phyloP scores from a whole-genome alignment of 2,113 vertebrate genomes.

The Podarcis cretensis region DNA sequence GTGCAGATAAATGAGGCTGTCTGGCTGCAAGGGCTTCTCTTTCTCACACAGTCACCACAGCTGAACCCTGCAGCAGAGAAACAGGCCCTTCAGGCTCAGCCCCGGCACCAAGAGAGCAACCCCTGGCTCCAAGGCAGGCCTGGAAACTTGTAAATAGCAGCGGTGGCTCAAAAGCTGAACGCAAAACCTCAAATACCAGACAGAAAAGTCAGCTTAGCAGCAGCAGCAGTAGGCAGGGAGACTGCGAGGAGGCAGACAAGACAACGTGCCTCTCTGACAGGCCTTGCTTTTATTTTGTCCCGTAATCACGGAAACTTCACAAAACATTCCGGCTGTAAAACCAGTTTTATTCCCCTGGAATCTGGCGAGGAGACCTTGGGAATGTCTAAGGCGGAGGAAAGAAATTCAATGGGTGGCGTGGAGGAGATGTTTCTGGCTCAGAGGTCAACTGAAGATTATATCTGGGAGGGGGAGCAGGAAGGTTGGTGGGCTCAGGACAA shows the following conservation, averaged over 20 bases:
- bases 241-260: neutral
- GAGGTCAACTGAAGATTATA: neutral
- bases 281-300: neutral
- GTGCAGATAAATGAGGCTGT: neutral
- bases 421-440: neutral
- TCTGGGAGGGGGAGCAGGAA: neutral
- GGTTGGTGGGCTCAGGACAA: neutral
- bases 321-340: neutral
- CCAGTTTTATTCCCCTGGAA: neutral
- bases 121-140: too few species aligned
- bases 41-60: neutral
- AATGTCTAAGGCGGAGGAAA: neutral
- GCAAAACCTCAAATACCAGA: neutral
- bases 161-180: neutral
- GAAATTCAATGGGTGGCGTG: neutral
- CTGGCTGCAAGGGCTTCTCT: neutral
- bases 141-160: neutral
- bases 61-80: neutral
- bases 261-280: neutral
- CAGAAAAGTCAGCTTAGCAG: neutral
- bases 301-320: neutral
- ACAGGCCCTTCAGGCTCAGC: neutral
- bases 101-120: neutral
- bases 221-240: too few species aligned
- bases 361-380: neutral